Conservation (phyloP, 1,140 invertebrate genomes). For the Drosophila tristis region DNA sequence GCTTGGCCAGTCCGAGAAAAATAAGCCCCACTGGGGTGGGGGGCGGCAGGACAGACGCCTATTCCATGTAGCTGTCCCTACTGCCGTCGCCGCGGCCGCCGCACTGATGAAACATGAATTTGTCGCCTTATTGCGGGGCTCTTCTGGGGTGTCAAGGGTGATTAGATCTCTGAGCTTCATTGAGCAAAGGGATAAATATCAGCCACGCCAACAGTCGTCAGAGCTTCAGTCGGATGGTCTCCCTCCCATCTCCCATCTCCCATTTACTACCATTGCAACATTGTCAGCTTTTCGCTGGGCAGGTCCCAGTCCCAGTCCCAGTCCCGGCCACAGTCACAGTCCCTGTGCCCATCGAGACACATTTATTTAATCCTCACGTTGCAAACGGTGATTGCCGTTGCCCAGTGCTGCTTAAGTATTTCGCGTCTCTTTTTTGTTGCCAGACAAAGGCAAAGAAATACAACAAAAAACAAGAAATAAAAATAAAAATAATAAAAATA, state of each 20-base stretch:
- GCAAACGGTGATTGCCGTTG: constrained; percentile 60
- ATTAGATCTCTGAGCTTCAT: constrained; percentile 74
- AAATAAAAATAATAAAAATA: constrained; percentile 17
- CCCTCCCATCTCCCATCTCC: not conserved
- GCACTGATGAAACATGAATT: constrained; percentile 53
- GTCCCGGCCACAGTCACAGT: not conserved
- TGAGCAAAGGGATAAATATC: constrained; percentile 42
- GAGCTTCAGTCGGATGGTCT: not conserved
- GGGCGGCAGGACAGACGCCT: too few species aligned
- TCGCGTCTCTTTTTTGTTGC: constrained; percentile 24
- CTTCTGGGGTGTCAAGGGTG: constrained; percentile 55
- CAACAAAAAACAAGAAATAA: constrained; percentile 10
- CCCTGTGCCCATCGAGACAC: constrained; percentile 60
- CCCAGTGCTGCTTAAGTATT: constrained; percentile 57
- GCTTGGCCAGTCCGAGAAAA: constrained; percentile 6
- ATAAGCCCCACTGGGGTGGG: too few species aligned
- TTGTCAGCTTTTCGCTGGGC: constrained; percentile 19
- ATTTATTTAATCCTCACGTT: constrained; percentile 77
- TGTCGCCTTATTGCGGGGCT: constrained; percentile 58
- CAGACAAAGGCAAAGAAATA: constrained; percentile 53
- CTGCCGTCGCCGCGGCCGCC: not conserved
- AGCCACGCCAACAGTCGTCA: constrained; percentile 7
- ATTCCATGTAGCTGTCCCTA: too few species aligned
- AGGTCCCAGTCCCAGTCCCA: too few species aligned
- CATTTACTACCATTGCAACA: not conserved